Evolutionary conservation across 2,888 invertebrate genomes (phyloP), one percentile per base, ranked within the genome.

Genomic region (Ceratothoa steindachneri): DNA sequence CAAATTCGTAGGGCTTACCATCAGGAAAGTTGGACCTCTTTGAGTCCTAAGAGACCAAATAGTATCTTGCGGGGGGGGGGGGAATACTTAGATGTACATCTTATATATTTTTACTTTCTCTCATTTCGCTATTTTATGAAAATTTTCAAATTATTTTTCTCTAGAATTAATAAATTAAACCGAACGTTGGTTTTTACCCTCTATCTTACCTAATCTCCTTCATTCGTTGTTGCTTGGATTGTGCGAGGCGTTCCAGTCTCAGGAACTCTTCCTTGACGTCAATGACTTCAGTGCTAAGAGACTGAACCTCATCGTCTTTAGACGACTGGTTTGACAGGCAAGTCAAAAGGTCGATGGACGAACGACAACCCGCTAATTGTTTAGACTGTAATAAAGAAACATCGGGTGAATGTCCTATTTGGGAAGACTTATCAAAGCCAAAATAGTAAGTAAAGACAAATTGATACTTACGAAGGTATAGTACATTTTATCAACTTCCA

Each of bases 141-240:
- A n/a, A n/a, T n/a, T n/a, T n/a, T n/a, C n/a, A n/a, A n/a, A n/a
- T n/a, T n/a, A n/a, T n/a, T n/a, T n/a, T n/a, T n/a, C n/a, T n/a
- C n/a, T n/a, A n/a, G n/a, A n/a, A n/a, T n/a, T n/a, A n/a, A n/a
- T n/a, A n/a, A n/a, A n/a, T n/a, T n/a, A n/a, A n/a, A n/a, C n/a
- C n/a, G n/a, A n/a, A n/a, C n/a, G n/a, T n/a, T n/a, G n/a, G n/a
- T n/a, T n/a, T n/a, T n/a, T n/a, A n/a, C n/a, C n/a, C n/a, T n/a
- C n/a, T n/a, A n/a, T n/a, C 41, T 41, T 65, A 79, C 79, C 79
- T 79, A 69, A 68, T 79, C 68, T 79, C 79, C 51, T 79, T 76
- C 19, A 79, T 73, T 64, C 79, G 72, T n/a, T 67, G 65, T 55
- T 79, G 74, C 66, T 79, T 79, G 64, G 73, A 72, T 41, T 72